A percentile compares a stretch with the other conserved stretches of the same genome.
Conservation (phyloP, 2,888 invertebrate genomes). For the Pollenia labialis region DNA sequence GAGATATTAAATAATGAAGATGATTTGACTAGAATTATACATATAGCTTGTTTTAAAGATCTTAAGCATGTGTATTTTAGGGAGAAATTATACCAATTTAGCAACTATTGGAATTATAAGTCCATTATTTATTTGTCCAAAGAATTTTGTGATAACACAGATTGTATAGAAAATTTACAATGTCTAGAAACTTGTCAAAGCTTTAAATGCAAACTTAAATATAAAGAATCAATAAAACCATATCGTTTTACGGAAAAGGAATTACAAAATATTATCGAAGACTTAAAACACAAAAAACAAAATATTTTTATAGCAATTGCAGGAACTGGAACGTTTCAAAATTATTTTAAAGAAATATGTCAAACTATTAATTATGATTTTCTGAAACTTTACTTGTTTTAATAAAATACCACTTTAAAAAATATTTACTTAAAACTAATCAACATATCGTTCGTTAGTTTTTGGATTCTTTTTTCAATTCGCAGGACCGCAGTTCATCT, state of each 20-base stretch:
- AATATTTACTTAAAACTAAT: conserved; percentile 18
- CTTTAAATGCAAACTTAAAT: conserved; percentile 77
- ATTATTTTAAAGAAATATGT: conserved; percentile 68
- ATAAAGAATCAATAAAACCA: conserved; percentile 78
- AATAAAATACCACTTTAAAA: conserved; percentile 43
- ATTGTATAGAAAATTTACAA: conserved; percentile 50
- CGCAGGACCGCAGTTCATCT: conserved; percentile 78
- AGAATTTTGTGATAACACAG: conserved; percentile 75
- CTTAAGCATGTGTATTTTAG: conserved; percentile 87
- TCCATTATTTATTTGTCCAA: conserved; percentile 86
- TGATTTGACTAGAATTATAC: conserved; percentile 87
- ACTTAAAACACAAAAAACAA: conserved; percentile 45
- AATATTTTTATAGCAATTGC: conserved; percentile 73
- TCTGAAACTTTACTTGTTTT: conserved; percentile 65
- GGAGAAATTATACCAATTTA: conserved; percentile 86
- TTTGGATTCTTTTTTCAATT: conserved; percentile 62
- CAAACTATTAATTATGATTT: conserved; percentile 18
- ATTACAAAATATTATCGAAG: conserved; percentile 66
- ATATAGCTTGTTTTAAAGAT: conserved; percentile 87
- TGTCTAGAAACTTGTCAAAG: conserved; percentile 75
- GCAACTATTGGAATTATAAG: conserved; percentile 90
- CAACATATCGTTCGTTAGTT: conserved; percentile 38
- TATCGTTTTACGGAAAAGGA: conserved; percentile 74
- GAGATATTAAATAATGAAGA: conserved; percentile 87
- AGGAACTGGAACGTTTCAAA: conserved; percentile 77